Evolutionary conservation across 2,113 vertebrate genomes (phyloP), one percentile per base, ranked within the genome.

Genomic region (Turnix velox): DNA sequence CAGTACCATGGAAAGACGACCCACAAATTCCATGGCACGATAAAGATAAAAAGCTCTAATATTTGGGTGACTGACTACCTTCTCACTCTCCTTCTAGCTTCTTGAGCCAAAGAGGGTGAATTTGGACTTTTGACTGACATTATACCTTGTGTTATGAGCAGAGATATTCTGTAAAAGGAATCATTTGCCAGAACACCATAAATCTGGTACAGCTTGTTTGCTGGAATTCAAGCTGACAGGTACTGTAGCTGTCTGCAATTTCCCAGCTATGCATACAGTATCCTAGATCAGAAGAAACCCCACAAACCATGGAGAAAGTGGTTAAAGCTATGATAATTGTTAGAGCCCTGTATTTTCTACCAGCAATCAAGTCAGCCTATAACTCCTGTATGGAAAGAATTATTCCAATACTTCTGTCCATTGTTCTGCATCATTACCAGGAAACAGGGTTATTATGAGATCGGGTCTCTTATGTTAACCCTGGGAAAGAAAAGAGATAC

Each of bases 381-480:
- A 96, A 73, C 49, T 94, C 77, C 84, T 86, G 59, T 75, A 92
- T 94, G 85, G 91, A 94, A 97, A 95, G 52, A 91, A 95, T 94
- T 92, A 92, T 87, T 88, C 72, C n/a, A 3, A 3, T 62, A 84
- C n/a, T 55, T 84, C 51, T 84, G 39, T 93, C 65, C 85, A 84
- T 71, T 81, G 67, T 88, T 95, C 57, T 81, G 48, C 83, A 94
- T 78, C 65, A 61, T 74, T 88, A 88, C 46, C 79, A 90, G 85
- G 83, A 95, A 96, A 84, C 43, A 92, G 48, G 79, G 59, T 85
- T 86, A 81, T 84, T 93, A 88, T 35, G 86, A 88, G 65, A 77
- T 61, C 5, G 5, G 27, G 40, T 79, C 85, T 88, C 66, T 71
- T 67, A 80, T 4, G 30, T 48, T 78, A 91, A 90, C 55, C 42